Base-by-base conservation (phyloP, 2,888 invertebrate genomes). In the Macrosiphum euphorbiae region DNA sequence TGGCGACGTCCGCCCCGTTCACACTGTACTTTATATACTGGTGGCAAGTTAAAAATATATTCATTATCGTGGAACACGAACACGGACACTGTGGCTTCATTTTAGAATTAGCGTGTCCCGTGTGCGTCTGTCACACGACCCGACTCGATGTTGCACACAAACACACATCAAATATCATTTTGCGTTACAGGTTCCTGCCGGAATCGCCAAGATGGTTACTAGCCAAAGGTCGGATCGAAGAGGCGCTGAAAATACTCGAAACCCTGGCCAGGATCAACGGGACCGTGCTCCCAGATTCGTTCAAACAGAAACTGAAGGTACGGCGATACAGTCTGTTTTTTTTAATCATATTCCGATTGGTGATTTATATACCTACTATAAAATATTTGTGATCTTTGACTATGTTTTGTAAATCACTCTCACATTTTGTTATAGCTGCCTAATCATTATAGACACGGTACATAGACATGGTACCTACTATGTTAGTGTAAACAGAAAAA, bases 181-280 rank as follows among this genome's bases (percentile, higher is more conserved):
- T 20, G 20, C 35, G 52, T 89, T 95, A 5, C 95, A 96, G 97
- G 96, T 97, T 98, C 95, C 96, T 99, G 95, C 99, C 98, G 0
- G 99, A 99, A 96, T 98, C 98, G 16, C 98, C 98, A 1, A 96
- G 99, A 95, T 99, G 99, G 98, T 96, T 98, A n/a, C 96, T 98
- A 50, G 98, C 98, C 95, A 97, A 97, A 95, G 98, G 98, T 28
- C 96, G 97, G 94, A 96, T 98, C 67, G 97, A 98, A 95, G 98
- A 98, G 96, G 98, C 98, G 0, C 97, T 98, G 94, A 97, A 97
- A 94, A 97, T 98, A 94, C 96, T 99, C 11, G 97, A 98, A 96
- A 97, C 96, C 35, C 97, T 98, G 95, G 98, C 98, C 4, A 97
- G 96, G 95, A 96, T 97, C 0, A 99, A 99, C 95, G 97, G 97